Evolutionary conservation across 2,113 vertebrate genomes (phyloP), one percentile per base, ranked within the genome.

Genomic region (Cyprinodon brontotheroides): DNA sequence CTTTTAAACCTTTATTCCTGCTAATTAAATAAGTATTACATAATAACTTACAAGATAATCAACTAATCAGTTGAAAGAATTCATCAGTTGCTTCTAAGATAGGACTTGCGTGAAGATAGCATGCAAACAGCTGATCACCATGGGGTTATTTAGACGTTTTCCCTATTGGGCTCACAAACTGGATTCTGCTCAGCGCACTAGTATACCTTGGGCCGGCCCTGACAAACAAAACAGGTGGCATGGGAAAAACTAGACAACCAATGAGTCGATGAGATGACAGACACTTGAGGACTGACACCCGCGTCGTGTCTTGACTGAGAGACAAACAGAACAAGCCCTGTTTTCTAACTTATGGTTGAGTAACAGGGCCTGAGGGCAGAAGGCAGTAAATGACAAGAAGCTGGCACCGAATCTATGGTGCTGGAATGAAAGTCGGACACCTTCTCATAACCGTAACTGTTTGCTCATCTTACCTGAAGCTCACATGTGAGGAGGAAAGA

Each of bases 311-410:
- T 45, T n/a, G 77, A 77, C 68, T 79, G 70, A 29, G 53, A 67
- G 79, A 81, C 64, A 22, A 76, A 72, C 38, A 82, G 22, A 82
- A 68, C 2, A 15, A 68, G 83, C 82, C 82, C 81, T 90, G 87
- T 91, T 91, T 87, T 85, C 81, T 88, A 85, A 86, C 79, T 81
- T 87, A 41, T 69, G 83, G 85, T 93, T 92, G 89, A 86, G 81
- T 86, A 90, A 88, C 74, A 83, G n/a, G 67, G 86, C 92, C 91
- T 61, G 65, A 45, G 85, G 89, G 82, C 68, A 67, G 65, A 79
- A 79, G 77, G 80, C 84, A 64, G 85, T 92, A 87, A 92, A 91
- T 92, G 82, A 91, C 70, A 3, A 78, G 88, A 80, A 83, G 72
- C 88, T 91, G 93, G 88, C 90, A 83, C 68, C 22, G 74, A 75